These are phyloP conservation scores for Sarcophaga carnaria DNA, from an alignment of 2,888 invertebrate species.

Conservation along the genomic window DNA sequence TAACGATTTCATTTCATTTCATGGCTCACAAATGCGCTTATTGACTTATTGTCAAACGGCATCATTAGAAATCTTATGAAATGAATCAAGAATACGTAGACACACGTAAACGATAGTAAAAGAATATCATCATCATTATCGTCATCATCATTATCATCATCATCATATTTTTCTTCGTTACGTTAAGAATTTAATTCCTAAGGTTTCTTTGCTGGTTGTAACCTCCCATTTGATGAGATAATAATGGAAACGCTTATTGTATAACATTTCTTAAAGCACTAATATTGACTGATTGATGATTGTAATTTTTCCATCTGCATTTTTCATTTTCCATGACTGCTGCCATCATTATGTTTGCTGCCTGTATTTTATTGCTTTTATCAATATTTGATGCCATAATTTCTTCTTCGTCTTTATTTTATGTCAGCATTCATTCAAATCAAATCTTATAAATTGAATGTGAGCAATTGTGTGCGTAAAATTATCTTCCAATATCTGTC, in stretches of 20 bases:
- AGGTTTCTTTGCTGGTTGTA: conserved; percentile 10
- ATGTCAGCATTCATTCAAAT: conserved; percentile 69
- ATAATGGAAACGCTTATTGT: background rate
- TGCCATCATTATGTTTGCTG: conserved; percentile 22
- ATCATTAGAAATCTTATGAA: conserved; percentile 64
- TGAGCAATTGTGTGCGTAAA: conserved; percentile 33
- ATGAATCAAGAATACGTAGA: background rate
- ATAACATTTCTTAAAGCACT: conserved; percentile 21
- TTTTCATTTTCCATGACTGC: background rate
- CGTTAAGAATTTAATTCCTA: conserved; percentile 56
- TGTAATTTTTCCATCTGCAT: conserved; percentile 46
- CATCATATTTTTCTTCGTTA: conserved; percentile 41
- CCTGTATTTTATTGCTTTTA: conserved; percentile 64
- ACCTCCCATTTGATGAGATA: background rate
- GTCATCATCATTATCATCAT: conserved; percentile 10
- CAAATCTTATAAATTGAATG: conserved; percentile 69
- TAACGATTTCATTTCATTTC: conserved; percentile 26
- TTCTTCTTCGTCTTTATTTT: conserved; percentile 13
- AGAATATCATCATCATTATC: background rate
- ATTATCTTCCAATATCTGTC: background rate
- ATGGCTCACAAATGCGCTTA: conserved; percentile 67
- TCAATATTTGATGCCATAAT: conserved; percentile 67
- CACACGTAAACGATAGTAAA: background rate
- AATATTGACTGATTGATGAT: conserved; percentile 61
- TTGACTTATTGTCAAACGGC: conserved; percentile 71